These are phyloP conservation scores for Heteropelma amictum DNA, from an alignment of 2,888 invertebrate species.

Conservation along the genomic window DNA sequence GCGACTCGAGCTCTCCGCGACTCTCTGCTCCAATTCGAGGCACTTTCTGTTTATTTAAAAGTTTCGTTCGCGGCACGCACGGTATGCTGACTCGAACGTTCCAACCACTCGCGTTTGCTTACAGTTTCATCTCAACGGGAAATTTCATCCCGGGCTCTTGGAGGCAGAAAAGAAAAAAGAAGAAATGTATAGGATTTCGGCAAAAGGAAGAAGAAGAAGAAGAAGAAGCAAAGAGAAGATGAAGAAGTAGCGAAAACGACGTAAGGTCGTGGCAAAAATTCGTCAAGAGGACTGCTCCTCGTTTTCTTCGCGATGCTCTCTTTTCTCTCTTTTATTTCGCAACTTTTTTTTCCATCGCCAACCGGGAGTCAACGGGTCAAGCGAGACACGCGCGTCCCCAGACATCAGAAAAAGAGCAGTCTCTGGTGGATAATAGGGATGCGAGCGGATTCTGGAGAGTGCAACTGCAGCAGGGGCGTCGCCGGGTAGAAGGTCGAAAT, in stretches of 20 bases:
- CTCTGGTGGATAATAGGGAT: slow-evolving; percentile 7
- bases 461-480: slow-evolving; percentile 48
- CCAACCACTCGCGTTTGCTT: slow-evolving; percentile 22
- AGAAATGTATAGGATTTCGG: slow-evolving; percentile 12
- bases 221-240: slow-evolving; percentile 6
- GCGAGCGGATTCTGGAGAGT: slow-evolving; percentile 28
- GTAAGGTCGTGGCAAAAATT: slow-evolving; percentile 34
- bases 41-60: slow-evolving; percentile 44
- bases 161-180: background rate
- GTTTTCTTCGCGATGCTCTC: slow-evolving; percentile 14
- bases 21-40: slow-evolving; percentile 36
- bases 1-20: background rate
- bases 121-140: slow-evolving; percentile 37
- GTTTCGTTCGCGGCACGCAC: slow-evolving; percentile 12
- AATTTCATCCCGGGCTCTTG: slow-evolving; percentile 15
- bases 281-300: slow-evolving; percentile 6
- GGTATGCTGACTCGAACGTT: slow-evolving; percentile 5
- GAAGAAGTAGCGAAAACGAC: too few species aligned
- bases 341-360: slow-evolving; percentile 3
- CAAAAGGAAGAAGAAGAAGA: background rate
- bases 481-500: too few species aligned
- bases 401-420: slow-evolving; percentile 3
- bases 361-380: slow-evolving; percentile 30
- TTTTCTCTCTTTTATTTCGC: slow-evolving; percentile 5
- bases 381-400: slow-evolving; percentile 25